Percentiles rank a stretch among this genome's conserved stretches.
Evolutionary conservation across 2,113 vertebrate species (phyloP).

Genomic region (Eubucco bourcierii): DNA sequence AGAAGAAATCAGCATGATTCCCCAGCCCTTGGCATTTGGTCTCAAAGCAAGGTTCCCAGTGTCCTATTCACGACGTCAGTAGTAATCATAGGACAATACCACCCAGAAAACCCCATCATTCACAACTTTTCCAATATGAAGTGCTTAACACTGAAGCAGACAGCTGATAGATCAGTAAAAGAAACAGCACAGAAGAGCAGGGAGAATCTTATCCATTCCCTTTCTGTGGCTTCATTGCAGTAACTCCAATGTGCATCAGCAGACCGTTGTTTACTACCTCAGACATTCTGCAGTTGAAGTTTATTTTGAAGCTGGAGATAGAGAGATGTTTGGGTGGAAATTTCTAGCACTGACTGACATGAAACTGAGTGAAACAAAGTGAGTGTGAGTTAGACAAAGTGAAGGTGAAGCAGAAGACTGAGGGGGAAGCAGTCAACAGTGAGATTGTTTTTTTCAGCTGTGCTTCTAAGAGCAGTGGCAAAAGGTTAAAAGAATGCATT

Average conservation of each 20-base stretch:
- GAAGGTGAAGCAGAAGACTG: neutral
- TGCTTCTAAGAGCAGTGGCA: neutral
- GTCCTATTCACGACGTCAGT: neutral
- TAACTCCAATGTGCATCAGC: neutral
- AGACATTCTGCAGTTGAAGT: neutral
- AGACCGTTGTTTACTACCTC: neutral
- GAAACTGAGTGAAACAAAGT: neutral
- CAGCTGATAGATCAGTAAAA: neutral
- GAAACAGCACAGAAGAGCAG: neutral
- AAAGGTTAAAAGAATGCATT: neutral
- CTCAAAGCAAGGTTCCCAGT: fast-evolving
- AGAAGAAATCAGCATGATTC: neutral
- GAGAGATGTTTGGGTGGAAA: neutral
- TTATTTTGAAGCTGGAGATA: neutral
- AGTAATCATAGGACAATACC: neutral
- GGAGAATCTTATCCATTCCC: neutral
- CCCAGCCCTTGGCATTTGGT: neutral
- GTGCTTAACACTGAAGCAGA: neutral
- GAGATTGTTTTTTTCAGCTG: neutral
- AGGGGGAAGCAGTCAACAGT: neutral
- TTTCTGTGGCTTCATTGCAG: neutral
- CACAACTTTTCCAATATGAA: neutral
- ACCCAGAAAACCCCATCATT: neutral
- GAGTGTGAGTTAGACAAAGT: neutral
- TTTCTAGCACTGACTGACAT: neutral